These are phyloP conservation scores for Apostichopus californicus DNA, from an alignment of 35 echinoderm and acorn worm species.

Conservation along the genomic window DNA sequence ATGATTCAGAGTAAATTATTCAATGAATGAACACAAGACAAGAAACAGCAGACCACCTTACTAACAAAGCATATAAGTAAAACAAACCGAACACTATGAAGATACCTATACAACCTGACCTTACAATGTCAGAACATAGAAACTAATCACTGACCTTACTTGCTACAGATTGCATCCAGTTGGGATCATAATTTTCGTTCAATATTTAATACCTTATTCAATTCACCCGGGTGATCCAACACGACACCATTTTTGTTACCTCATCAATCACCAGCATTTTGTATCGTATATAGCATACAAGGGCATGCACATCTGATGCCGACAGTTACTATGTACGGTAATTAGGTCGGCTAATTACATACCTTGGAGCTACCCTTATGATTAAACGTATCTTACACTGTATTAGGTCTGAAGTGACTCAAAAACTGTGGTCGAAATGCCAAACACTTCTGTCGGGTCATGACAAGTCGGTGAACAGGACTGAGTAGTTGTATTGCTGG, in stretches of 20 bases:
- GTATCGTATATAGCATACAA: not conserved
- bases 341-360: not conserved
- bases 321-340: not conserved
- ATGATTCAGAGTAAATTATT: no score
- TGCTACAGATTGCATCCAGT: not conserved
- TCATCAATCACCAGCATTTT: not conserved
- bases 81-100: not conserved
- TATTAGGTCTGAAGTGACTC: no score
- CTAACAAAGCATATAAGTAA: not conserved
- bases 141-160: not conserved
- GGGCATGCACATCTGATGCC: not conserved
- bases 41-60: no score
- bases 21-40: no score
- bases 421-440: no score
- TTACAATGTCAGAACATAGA: not conserved
- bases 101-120: not conserved
- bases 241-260: not conserved
- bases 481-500: no score
- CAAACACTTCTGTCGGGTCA: no score
- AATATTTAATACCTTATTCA: not conserved
- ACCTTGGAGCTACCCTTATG: not conserved
- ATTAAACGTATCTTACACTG: no score
- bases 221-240: not conserved
- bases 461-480: no score
- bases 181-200: not conserved